A percentile compares a stretch with the other conserved stretches of the same genome.
phyloP scores from a whole-genome alignment of 2,797 vertebrate species.

The Eulemur albifrons region DNA sequence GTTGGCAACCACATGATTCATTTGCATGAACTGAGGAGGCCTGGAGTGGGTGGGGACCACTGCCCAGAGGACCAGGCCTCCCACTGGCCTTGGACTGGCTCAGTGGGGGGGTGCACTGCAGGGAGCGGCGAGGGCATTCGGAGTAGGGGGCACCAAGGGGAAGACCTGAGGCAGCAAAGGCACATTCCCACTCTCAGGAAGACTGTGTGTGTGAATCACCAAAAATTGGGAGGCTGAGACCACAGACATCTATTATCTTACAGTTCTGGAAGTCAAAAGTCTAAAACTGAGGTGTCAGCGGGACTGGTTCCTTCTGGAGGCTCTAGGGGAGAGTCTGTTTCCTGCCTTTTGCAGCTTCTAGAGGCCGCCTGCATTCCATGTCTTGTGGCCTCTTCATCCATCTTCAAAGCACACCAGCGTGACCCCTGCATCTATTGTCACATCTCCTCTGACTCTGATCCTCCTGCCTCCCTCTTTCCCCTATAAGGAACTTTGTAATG shows the following conservation, averaged over 20 bases:
- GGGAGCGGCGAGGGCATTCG: background rate
- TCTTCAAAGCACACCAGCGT: too few species aligned
- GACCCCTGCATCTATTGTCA: too few species aligned
- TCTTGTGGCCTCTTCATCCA: background rate
- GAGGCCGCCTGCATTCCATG: background rate
- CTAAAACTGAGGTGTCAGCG: background rate
- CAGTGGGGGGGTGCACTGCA: accelerated
- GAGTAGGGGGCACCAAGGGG: background rate
- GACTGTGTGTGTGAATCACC: background rate
- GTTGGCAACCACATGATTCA: background rate
- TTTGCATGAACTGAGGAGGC: background rate
- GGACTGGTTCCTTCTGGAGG: background rate
- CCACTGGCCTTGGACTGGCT: background rate
- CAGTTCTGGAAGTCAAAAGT: background rate
- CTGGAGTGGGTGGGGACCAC: background rate
- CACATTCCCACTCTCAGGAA: background rate
- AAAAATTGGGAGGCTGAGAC: background rate
- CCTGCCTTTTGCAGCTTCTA: background rate
- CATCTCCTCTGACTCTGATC: background rate
- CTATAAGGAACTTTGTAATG: background rate
- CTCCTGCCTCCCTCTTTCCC: background rate
- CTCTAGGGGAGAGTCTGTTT: too few species aligned
- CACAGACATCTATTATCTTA: background rate
- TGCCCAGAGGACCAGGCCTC: background rate
- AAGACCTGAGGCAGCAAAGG: too few species aligned